These are phyloP conservation scores for Siniperca knerii DNA, from an alignment of 2,113 vertebrate species.

Conservation along the genomic window DNA sequence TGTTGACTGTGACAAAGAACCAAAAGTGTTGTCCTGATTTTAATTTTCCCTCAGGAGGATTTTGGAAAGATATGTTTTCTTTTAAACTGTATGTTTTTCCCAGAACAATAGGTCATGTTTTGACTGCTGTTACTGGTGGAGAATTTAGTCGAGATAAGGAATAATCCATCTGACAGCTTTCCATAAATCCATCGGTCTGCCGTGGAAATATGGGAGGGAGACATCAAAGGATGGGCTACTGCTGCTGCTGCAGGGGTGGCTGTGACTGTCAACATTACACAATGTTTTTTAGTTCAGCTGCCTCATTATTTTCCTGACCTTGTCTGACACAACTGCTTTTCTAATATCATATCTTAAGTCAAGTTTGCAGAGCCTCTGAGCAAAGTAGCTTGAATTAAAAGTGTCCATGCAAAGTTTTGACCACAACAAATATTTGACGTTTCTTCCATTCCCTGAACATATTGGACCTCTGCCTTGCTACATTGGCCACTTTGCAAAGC, in stretches of 20 bases:
- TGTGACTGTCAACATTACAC: conserved; percentile 39
- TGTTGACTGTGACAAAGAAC: conserved; percentile 19
- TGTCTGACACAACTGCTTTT: conserved; percentile 1
- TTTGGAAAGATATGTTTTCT: not conserved
- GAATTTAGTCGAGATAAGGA: conserved; percentile 10
- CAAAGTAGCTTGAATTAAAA: not conserved
- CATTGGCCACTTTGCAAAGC: not conserved
- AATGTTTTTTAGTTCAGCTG: not conserved
- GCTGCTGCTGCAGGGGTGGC: conserved; percentile 18
- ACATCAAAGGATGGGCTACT: conserved; percentile 32
- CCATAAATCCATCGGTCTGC: conserved; percentile 27
- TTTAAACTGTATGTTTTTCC: not conserved
- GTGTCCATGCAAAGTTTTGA: not conserved
- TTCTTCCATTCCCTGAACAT: not conserved
- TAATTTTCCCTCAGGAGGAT: not conserved
- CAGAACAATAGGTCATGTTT: not conserved
- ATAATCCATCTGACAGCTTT: conserved; percentile 25
- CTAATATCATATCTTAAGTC: conserved; percentile 1
- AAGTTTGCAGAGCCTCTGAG: not conserved
- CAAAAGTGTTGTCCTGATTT: not conserved
- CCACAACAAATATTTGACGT: not conserved
- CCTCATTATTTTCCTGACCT: conserved; percentile 15
- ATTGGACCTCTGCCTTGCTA: too few species aligned
- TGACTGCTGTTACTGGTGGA: not conserved
- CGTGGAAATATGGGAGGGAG: conserved; percentile 16